Evolutionary conservation across 2,797 vertebrate species (phyloP).

Genomic region (Rousettus madagascariensis): DNA sequence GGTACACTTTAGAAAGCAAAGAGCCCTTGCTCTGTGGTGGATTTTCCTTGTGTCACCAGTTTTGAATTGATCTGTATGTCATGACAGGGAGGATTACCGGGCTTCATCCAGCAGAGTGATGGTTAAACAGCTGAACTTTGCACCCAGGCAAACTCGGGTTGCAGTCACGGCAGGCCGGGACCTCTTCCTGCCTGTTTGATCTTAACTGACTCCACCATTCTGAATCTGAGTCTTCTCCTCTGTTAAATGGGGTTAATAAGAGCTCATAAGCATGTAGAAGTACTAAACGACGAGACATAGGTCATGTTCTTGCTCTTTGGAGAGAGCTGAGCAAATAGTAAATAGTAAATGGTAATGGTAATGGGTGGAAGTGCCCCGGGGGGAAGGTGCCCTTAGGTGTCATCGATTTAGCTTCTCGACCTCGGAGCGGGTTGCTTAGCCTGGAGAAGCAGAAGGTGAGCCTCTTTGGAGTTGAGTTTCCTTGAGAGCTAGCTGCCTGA

Average conservation of each 20-base stretch:
- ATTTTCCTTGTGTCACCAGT: background rate
- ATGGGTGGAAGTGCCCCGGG: background rate
- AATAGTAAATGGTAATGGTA: too few relatives aligned
- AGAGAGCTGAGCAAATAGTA: background rate
- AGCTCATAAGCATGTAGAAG: background rate
- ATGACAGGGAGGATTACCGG: background rate
- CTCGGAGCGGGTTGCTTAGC: background rate
- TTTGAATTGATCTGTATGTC: background rate
- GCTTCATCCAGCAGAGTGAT: accelerated
- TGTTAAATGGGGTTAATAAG: background rate
- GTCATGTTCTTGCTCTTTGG: background rate
- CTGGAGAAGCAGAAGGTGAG: background rate
- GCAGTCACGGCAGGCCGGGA: background rate
- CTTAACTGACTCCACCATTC: background rate
- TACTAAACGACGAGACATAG: background rate
- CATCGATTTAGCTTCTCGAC: background rate
- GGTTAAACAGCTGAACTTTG: background rate
- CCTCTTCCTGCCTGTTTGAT: background rate
- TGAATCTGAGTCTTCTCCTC: background rate
- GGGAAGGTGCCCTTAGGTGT: background rate
- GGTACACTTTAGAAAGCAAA: background rate
- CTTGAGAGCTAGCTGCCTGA: background rate
- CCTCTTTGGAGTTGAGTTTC: background rate
- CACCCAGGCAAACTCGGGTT: background rate
- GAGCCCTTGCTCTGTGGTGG: too few relatives aligned